These are phyloP conservation scores for Prionace glauca DNA, from an alignment of 2,797 vertebrate species.

Conservation along the genomic window DNA sequence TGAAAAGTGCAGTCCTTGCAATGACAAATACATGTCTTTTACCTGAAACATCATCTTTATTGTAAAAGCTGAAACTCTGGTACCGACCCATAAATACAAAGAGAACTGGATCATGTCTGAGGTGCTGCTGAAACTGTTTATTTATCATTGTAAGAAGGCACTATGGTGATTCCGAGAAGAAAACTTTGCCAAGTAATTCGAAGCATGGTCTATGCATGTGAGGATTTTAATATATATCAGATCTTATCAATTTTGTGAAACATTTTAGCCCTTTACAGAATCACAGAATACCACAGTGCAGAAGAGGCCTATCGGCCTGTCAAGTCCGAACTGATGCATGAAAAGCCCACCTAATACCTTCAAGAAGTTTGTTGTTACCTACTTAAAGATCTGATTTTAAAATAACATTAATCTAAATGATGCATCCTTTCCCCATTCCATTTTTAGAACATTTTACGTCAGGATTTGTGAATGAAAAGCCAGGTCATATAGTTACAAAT, in stretches of 20 bases:
- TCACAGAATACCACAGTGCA: too few relatives aligned
- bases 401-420: not conserved
- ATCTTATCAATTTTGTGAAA: not conserved
- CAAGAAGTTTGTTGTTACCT: not conserved
- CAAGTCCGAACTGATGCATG: too few relatives aligned
- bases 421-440: too few relatives aligned
- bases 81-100: not conserved
- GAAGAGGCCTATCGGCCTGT: too few relatives aligned
- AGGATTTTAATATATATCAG: not conserved
- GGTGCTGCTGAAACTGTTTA: not conserved
- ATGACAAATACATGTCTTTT: not conserved
- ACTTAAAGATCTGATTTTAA: not conserved
- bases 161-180: not conserved
- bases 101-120: not conserved
- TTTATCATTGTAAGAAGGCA: not conserved
- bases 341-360: not conserved
- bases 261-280: not conserved
- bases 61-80: conserved; percentile 1
- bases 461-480: not conserved
- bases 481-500: not conserved
- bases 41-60: conserved; percentile 10
- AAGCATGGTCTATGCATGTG: not conserved
- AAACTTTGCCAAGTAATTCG: not conserved
- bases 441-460: not conserved
- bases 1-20: not conserved